These are phyloP conservation scores for Bombyx mandarina DNA, from an alignment of 1,140 invertebrate genomes.

Conservation along the genomic window DNA sequence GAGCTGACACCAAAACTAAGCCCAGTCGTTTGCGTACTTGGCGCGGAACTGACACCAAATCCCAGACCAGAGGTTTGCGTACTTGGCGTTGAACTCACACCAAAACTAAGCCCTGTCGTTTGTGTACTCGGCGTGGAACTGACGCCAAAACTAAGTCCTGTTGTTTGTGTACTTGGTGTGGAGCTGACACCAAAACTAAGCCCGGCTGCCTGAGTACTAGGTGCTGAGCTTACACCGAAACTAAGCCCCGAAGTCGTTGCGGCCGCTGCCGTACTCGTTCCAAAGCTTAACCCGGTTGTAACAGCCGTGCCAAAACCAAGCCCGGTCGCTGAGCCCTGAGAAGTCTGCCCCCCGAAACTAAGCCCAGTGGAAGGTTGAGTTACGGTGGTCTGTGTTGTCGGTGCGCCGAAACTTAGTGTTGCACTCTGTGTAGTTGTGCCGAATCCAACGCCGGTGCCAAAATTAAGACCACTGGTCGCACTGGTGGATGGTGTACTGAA, in stretches of 20 bases:
- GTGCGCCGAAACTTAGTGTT: neutral
- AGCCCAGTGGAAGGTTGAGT: neutral
- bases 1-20: slow-evolving; percentile 5
- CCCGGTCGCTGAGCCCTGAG: neutral
- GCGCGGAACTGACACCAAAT: slow-evolving; percentile 7
- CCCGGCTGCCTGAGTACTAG: slow-evolving; percentile 6
- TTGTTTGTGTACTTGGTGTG: slow-evolving; percentile 8
- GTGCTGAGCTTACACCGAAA: neutral
- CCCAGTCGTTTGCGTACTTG: neutral
- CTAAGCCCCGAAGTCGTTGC: slow-evolving; percentile 13
- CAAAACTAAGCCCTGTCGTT: neutral
- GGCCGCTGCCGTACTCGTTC: slow-evolving; percentile 20
- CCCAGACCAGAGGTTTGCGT: slow-evolving; percentile 4
- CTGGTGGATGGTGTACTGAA: neutral
- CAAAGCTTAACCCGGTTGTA: slow-evolving; percentile 30
- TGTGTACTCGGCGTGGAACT: neutral
- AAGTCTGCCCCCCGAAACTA: neutral
- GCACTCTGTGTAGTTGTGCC: neutral
- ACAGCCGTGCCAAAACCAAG: slow-evolving; percentile 4
- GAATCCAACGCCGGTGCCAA: neutral
- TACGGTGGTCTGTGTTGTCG: neutral
- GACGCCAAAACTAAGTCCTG: slow-evolving; percentile 15
- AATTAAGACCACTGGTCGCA: neutral
- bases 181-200: slow-evolving; percentile 20
- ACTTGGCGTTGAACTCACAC: slow-evolving; percentile 3